Evolutionary conservation across 2,888 invertebrate genomes (phyloP), one percentile per base, ranked within the genome.

Genomic region (Candidula unifasciata): DNA sequence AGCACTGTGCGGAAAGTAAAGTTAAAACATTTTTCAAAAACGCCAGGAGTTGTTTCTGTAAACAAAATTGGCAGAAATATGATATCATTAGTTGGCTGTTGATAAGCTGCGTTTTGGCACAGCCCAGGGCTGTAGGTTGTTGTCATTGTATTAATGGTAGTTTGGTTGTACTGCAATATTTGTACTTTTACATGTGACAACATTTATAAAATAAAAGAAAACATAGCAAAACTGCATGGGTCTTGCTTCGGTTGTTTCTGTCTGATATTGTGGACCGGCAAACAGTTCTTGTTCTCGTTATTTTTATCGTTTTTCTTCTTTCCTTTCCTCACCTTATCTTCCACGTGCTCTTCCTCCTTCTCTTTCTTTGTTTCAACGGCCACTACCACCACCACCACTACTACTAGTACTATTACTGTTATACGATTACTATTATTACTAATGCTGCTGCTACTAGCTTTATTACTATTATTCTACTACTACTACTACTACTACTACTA

Each of bases 171-270:
- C 89, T 88, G 88, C 89, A 89, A 90, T 91, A 90, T 91, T 91
- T 91, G 91, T 91, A 91, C 89, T 91, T 91, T 91, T 90, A 90
- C 90, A 91, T 90, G 90, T 91, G 89, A 88, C 90, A 88, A 86
- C 87, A 89, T 88, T 88, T 88, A 89, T 88, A 88, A 88, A 89
- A 89, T 88, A 86, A 88, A 87, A 80, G 84, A 84, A 86, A 87
- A 87, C 80, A 81, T 74, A 52, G 76, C 57, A 68, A 84, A 81
- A 27, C 27, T 2, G n/a, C 3, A 1, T 2, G 54, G 30, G 18
- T 74, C 44, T 74, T 54, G 30, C 10, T 74, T n/a, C 37, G 69
- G 21, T 37, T 10, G 27, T 74, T 10, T 52, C 10, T 52, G 73
- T 73, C 44, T 44, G 73, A 3, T 33, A 6, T 10, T n/a, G n/a